These are phyloP conservation scores for Bambusicola thoracicus DNA, from an alignment of 2,113 vertebrate species.

Conservation along the genomic window DNA sequence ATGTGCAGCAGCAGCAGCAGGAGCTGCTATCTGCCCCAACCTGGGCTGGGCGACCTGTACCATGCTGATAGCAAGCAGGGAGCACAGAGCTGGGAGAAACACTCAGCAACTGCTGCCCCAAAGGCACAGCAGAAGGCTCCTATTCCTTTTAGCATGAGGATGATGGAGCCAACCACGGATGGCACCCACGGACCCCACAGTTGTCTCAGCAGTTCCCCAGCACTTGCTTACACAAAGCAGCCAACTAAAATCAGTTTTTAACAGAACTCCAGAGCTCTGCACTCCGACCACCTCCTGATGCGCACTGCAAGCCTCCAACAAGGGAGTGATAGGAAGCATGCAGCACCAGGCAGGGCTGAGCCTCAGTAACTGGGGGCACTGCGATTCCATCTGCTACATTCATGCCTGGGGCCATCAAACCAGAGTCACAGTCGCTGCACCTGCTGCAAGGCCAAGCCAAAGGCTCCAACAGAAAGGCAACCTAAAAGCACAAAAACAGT, in stretches of 20 bases:
- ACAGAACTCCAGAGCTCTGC: neutral
- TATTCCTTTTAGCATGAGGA: accelerated
- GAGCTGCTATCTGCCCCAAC: neutral
- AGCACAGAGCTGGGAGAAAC: accelerated
- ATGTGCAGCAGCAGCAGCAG: accelerated
- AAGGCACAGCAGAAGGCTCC: neutral
- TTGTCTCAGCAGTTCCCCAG: accelerated
- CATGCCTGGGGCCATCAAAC: neutral
- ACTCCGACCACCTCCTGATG: neutral
- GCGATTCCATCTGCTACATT: neutral
- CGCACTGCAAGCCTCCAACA: accelerated
- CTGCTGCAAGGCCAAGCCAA: neutral
- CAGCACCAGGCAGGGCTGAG: neutral
- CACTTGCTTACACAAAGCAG: accelerated
- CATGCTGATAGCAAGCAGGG: neutral
- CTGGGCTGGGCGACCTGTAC: neutral
- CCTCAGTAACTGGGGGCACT: neutral
- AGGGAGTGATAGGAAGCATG: neutral
- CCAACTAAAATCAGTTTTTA: neutral
- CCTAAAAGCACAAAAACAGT: accelerated
- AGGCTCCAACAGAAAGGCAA: neutral
- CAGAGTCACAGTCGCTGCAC: neutral
- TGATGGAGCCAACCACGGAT: neutral
- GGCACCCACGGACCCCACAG: neutral
- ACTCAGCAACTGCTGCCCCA: neutral